Conservation (phyloP, 2,797 vertebrate genomes). For the Acestrorhynchus altus region DNA sequence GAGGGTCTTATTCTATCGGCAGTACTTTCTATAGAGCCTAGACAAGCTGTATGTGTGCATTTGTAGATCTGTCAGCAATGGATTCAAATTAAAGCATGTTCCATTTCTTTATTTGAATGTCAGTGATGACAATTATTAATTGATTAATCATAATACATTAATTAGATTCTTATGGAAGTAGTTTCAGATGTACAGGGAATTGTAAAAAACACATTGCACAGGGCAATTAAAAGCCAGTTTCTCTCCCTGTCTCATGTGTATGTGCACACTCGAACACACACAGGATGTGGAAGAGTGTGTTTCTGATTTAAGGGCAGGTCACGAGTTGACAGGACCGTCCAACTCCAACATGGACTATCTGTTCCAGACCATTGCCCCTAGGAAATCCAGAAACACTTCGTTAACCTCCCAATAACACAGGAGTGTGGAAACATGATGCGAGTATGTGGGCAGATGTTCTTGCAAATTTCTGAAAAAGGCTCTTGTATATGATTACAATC, state of each 20-base stretch:
- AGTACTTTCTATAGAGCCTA: too few species aligned
- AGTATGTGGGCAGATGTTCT: constrained; percentile 6
- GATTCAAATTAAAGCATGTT: too few species aligned
- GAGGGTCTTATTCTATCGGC: too few species aligned
- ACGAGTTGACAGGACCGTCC: neutral
- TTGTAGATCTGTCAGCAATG: too few species aligned
- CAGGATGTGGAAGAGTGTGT: neutral
- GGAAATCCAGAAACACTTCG: neutral
- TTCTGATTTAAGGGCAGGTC: constrained; percentile 20
- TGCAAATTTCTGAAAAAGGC: neutral
- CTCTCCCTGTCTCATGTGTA: neutral
- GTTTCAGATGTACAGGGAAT: too few species aligned
- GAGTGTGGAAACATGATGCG: neutral
- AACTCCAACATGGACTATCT: constrained; percentile 26
- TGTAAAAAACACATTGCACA: neutral
- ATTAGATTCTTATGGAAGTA: neutral
- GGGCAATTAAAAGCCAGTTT: too few species aligned
- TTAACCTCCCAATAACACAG: neutral
- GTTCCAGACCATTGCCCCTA: constrained; percentile 18
- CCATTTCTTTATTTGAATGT: too few species aligned
- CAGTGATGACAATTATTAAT: too few species aligned
- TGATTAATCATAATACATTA: too few species aligned
- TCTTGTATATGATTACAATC: too few species aligned
- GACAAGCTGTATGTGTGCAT: too few species aligned
- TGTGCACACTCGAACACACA: neutral